phyloP scores from a whole-genome alignment of 2,888 invertebrate genomes.

The Melanostoma mellinum region DNA sequence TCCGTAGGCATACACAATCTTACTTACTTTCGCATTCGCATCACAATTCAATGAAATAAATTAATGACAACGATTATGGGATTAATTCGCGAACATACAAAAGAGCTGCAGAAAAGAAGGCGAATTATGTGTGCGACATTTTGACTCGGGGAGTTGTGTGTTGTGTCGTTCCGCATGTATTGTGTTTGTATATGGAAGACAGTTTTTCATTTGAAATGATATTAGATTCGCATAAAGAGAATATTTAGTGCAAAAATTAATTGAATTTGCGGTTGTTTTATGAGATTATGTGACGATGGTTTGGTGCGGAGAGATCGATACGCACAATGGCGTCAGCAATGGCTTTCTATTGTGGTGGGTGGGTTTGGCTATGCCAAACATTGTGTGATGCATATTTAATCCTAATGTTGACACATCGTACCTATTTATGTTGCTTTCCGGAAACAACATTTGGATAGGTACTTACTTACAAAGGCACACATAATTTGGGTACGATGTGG shows the following conservation, averaged over 20 bases:
- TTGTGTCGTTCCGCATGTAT: constrained; percentile 4
- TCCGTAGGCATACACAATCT: constrained; percentile 12
- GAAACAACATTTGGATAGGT: constrained; percentile 6
- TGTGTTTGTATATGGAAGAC: constrained; percentile 22
- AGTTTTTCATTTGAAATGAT: constrained; percentile 50
- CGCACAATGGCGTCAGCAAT: background rate
- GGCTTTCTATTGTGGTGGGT: constrained; percentile 12
- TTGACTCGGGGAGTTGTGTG: constrained; percentile 3
- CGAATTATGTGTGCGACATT: constrained; percentile 37
- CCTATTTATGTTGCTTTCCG: constrained; percentile 25
- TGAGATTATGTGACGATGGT: constrained; percentile 1
- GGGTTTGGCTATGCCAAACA: background rate
- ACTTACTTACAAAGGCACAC: no score
- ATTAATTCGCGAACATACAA: constrained; percentile 41
- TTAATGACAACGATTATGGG: constrained; percentile 64
- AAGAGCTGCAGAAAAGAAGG: background rate
- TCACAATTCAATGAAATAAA: constrained; percentile 68
- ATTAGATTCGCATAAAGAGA: constrained; percentile 53
- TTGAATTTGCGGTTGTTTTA: constrained; percentile 48
- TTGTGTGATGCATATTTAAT: constrained; percentile 22
- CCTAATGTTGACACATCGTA: constrained; percentile 31
- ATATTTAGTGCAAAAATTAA: constrained; percentile 51
- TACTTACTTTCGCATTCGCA: constrained; percentile 53
- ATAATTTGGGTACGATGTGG: no score
- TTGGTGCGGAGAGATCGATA: constrained; percentile 18